Base-by-base conservation (phyloP, 23 tunicate species). In the Botrylloides violaceus region DNA sequence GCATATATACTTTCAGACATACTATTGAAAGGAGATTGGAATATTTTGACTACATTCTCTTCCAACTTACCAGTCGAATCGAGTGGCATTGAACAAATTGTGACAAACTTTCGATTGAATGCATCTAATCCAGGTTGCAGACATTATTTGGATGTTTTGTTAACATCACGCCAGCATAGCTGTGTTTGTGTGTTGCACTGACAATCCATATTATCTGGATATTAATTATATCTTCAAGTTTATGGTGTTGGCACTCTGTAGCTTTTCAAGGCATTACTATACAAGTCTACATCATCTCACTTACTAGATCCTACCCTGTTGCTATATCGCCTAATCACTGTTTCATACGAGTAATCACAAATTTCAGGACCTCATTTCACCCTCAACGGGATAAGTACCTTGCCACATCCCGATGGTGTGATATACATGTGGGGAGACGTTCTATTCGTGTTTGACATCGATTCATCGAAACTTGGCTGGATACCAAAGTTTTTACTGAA, bases 341-440 rank as follows among this genome's bases (percentile, higher is more conserved):
- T n/a, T n/a, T n/a, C n/a, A n/a, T n/a, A n/a, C n/a, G n/a, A n/a
- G n/a, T n/a, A n/a, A n/a, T n/a, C n/a, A 15, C 39, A 1, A 59
- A 12, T 35, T 62, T 34, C 70, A 78, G 83, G 83, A 19, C 38
- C 22, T 12, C 23, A 35, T 15, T n/a, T 73, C 7, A 32, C 6
- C 53, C 27, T 81, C 29, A 62, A 22, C 29, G 79, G 79, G 2
- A 58, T 81, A 18, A 63, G 65, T 73, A 37, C 38, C 3, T 34
- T 73, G 32, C 22, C 36, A 2, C 29, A 34, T 59, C 58, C 73
- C 15, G 85, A 81, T 64, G 85, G 73, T 3, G 33, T 35, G 1
- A 36, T 81, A 35, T 81, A 72, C 47, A 35, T 81, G 9, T 81
- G 73, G 73, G 85, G 85, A 3, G 38, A 73, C 27, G 79, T 49